phyloP scores from a whole-genome alignment of 2,888 invertebrate genomes.

The Lithophane socia region DNA sequence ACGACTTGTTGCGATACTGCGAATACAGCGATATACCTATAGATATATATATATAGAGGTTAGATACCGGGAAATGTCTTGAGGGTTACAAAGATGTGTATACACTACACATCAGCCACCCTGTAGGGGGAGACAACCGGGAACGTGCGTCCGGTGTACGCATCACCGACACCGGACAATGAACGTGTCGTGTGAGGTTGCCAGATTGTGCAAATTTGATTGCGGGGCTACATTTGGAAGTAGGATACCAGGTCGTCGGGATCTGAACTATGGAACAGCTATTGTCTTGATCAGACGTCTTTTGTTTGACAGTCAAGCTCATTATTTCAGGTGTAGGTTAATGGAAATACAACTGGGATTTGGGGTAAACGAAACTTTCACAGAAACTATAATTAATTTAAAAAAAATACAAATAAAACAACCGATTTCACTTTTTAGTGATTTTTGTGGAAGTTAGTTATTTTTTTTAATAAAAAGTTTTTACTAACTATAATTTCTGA shows the following conservation, averaged over 20 bases:
- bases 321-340: not conserved
- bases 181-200: conserved; percentile 57
- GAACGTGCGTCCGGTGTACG: conserved; percentile 65
- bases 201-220: conserved; percentile 68
- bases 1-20: conserved; percentile 60
- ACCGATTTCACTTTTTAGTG: too few species aligned
- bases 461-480: too few species aligned
- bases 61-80: conserved; percentile 67
- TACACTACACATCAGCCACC: conserved; percentile 49
- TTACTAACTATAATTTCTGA: too few species aligned
- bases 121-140: conserved; percentile 63
- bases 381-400: not conserved
- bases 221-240: conserved; percentile 58
- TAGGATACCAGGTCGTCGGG: conserved; percentile 51
- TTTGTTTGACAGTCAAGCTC: conserved; percentile 20
- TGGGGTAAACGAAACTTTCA: not conserved
- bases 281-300: conserved; percentile 44
- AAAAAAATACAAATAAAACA: too few species aligned
- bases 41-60: too few species aligned
- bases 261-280: conserved; percentile 33
- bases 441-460: too few species aligned
- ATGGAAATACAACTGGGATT: not conserved
- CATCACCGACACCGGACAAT: conserved; percentile 67
- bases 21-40: conserved; percentile 37
- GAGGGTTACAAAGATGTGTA: conserved; percentile 56